Conservation (phyloP, 2,113 vertebrate genomes). For the Dipodomys merriami region DNA sequence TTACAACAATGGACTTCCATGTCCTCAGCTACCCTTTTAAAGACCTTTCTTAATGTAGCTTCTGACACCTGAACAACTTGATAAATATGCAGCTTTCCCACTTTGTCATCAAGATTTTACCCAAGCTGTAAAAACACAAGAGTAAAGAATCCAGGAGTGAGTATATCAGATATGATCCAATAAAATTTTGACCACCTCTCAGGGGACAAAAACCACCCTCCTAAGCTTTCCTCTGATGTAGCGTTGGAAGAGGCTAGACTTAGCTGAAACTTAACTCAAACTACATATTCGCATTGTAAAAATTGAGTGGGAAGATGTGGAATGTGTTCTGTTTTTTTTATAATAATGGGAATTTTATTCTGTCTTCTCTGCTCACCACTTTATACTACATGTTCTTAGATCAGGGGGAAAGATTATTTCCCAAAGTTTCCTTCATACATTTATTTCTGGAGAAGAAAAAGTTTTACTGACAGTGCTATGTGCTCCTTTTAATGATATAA, state of each 20-base stretch:
- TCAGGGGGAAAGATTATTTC: neutral
- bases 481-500: slow-evolving; percentile 39
- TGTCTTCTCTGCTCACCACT: neutral
- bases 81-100: neutral
- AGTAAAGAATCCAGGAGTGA: neutral
- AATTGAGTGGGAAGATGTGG: neutral
- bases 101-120: neutral
- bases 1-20: neutral
- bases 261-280: neutral
- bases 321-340: neutral
- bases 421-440: neutral
- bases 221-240: neutral
- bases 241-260: neutral
- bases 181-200: neutral
- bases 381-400: neutral
- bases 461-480: neutral
- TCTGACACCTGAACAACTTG: neutral
- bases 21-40: neutral
- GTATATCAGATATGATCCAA: neutral
- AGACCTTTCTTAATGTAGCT: neutral
- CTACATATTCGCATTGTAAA: neutral
- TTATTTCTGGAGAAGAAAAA: neutral
- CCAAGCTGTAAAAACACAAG: no score
- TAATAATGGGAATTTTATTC: neutral
- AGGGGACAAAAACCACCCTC: neutral